Base-by-base conservation (phyloP, 2,113 vertebrate species). In the Lipophrys pholis region DNA sequence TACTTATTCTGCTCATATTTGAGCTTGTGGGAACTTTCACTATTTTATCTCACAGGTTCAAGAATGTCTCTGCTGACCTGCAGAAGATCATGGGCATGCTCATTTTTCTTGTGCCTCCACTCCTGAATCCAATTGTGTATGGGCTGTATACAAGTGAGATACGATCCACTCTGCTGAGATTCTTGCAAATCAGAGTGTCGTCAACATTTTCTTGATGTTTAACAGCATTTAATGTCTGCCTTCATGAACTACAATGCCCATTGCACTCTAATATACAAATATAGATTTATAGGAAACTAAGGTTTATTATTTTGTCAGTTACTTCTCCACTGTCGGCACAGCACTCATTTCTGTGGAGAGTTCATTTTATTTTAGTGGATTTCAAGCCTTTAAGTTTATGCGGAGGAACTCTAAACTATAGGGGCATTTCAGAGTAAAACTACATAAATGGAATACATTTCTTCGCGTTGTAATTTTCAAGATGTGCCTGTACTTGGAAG, bases 41-140 rank as follows among this genome's bases (percentile, higher is more conserved):
- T 0, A 92, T 94, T 57, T 83, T 94, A 64, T 93, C 93, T 6
- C 82, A 93, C 49, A 85, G 93, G 57, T 89, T 93, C 39, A 70
- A 78, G 72, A 89, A 89, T 41, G 79, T 92, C 11, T 90, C 90
- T 0, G 0, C 59, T 8, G 87, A 93, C 61, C 43, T 93, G 72
- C 91, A 91, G 46, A 94, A 92, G 83, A 88, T 91, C 8, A 93
- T 88, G 85, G 91, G 92, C 14, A 92, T 93, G 90, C 14, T 93
- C 0, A 93, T 93, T 51, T 93, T 93, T 75, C 48, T 91, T 8
- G 76, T 93, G 4, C 85, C 91, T 11, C 93, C 93, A 5, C 71
- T 94, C 55, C 60, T 93, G n/a, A 94, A 94, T 85, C 93, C 93
- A 14, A 49, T 93, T 15, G 89, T 93, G 0, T 94, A 94, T 9